Evolutionary conservation across 2,888 invertebrate species (phyloP), one percentile per base, ranked within the genome.

Genomic region (Platypus cylindrus): DNA sequence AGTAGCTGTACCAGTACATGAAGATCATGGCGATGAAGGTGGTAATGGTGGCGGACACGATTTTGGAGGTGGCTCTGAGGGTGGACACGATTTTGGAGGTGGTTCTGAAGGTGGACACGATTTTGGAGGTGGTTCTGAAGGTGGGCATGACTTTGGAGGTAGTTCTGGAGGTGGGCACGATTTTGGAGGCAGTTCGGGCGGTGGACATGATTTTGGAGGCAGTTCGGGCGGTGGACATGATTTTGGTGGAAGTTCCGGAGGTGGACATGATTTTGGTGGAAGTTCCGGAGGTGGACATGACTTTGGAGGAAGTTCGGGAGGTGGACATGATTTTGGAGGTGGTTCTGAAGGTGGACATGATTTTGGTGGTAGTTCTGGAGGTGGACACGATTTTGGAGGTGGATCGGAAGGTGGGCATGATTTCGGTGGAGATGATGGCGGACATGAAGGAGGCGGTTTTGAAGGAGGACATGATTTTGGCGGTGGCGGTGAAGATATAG

Each of bases 1-100:
- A 23, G 39, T 41, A 24, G 20, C 39, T 18, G 44, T 44, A 25
- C 44, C 39, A 22, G 18, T 44, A 11, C 71, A 75, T 34, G 62
- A 68, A 18, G 40, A 45, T 11, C 44, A 45, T 22, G 36, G 27
- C 14, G 45, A 44, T 16, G 43, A 37, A 5, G 20, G 32, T 18
- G 23, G 22, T 3, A 29, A 28, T 13, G 32, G 23, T 7, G 36
- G 35, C 8, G 31, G n/a, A 7, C 36, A 32, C 3, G 30, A 12
- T 22, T 5, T 5, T n/a, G 24, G 29, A 2, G 30, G 25, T 30
- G 31, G 20, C 3, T 11, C 5, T 27, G 41, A 48, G 39, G 50
- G 52, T 38, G 54, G 51, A 43, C 41, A 44, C n/a, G 38, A 43
- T 12, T 32, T 30, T 23, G 40, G 35, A 23, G 47, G 47, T 17